Percentiles rank a stretch among this genome's conserved stretches.
Evolutionary conservation across 2,113 vertebrate genomes (phyloP).

Genomic region (Electrona antarctica): DNA sequence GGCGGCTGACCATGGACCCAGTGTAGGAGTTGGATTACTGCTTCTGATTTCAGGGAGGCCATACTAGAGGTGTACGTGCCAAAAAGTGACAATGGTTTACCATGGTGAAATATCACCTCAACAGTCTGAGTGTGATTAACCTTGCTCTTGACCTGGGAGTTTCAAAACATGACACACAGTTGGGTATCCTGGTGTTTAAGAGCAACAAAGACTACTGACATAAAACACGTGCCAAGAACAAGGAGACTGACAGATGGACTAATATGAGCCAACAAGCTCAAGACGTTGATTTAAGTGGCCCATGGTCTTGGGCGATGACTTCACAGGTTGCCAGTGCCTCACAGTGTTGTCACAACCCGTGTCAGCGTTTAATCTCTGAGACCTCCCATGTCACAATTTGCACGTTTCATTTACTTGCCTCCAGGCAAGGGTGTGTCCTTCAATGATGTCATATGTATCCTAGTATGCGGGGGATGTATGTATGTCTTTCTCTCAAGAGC

Average conservation of each 20-base stretch:
- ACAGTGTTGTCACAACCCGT: constrained; percentile 33
- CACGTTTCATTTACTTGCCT: background rate
- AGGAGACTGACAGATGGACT: background rate
- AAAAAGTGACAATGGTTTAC: too few species aligned
- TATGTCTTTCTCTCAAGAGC: background rate
- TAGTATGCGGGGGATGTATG: background rate
- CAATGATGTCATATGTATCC: background rate
- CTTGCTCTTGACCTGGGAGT: too few species aligned
- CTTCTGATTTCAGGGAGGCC: too few species aligned
- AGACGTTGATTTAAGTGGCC: constrained; percentile 4
- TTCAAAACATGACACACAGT: too few species aligned
- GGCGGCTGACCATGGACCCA: too few species aligned
- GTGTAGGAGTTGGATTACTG: too few species aligned
- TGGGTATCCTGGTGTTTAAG: background rate
- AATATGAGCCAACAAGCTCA: background rate
- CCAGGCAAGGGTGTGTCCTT: constrained; percentile 24
- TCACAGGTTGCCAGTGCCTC: constrained; percentile 28
- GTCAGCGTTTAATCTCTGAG: constrained; percentile 16
- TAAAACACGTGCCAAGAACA: background rate
- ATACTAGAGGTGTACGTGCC: too few species aligned
- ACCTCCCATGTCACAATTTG: constrained; percentile 36
- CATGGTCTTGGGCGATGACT: constrained; percentile 13
- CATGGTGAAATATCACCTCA: too few species aligned
- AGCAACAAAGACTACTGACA: background rate
- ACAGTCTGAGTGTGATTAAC: too few species aligned